phyloP scores from a whole-genome alignment of 2,888 invertebrate genomes.

The Spodoptera exigua region DNA sequence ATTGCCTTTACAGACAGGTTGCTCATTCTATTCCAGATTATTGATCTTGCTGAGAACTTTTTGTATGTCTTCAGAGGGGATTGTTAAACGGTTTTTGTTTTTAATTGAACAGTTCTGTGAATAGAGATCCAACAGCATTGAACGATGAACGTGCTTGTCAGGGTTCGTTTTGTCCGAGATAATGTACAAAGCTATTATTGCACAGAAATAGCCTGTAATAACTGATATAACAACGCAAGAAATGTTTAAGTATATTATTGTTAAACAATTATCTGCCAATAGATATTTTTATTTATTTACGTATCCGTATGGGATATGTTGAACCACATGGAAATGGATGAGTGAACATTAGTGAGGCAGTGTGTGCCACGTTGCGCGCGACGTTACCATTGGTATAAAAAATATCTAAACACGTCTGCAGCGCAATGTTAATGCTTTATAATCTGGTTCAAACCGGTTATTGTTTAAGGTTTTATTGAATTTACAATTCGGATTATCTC shows the following conservation, averaged over 20 bases:
- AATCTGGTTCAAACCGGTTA: constrained; percentile 71
- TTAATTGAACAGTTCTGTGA: constrained; percentile 69
- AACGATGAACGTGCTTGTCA: constrained; percentile 51
- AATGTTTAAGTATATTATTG: no score
- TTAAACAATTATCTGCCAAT: no score
- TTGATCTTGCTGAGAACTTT: constrained; percentile 79
- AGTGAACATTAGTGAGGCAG: no score
- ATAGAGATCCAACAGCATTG: constrained; percentile 44
- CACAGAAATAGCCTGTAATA: no score
- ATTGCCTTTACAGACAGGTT: constrained; percentile 84
- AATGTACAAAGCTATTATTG: not conserved
- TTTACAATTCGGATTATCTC: constrained; percentile 75
- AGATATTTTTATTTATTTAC: no score
- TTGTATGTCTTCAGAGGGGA: constrained; percentile 81
- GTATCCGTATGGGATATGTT: no score
- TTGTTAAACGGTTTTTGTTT: constrained; percentile 80
- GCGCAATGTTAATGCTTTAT: constrained; percentile 69
- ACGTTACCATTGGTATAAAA: no score
- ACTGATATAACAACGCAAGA: no score
- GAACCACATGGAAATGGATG: no score
- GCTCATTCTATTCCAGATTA: constrained; percentile 79
- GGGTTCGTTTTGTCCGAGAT: constrained; percentile 23
- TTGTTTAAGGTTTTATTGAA: constrained; percentile 79
- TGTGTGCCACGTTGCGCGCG: no score
- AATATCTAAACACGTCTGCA: constrained; percentile 40